Percentiles rank a stretch among this genome's conserved stretches.
Evolutionary conservation across 2,113 vertebrate species (phyloP).

Genomic region (Turdus rufiventris): DNA sequence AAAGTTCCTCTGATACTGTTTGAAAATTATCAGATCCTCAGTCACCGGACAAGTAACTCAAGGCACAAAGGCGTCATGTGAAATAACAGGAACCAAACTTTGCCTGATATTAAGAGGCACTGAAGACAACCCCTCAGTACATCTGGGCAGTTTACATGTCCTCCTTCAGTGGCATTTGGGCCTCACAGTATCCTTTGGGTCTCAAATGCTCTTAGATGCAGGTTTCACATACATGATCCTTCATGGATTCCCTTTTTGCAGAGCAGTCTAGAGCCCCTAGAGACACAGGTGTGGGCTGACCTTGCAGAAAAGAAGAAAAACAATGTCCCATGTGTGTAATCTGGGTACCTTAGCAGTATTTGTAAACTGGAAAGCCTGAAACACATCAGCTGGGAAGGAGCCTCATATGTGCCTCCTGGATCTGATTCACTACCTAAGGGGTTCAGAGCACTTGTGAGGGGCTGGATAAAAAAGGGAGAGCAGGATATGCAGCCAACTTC

Average conservation of each 20-base stretch:
- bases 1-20: background rate
- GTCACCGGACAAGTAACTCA: background rate
- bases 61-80: background rate
- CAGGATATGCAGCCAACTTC: background rate
- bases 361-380: background rate
- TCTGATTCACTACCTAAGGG: background rate
- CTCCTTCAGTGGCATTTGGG: background rate
- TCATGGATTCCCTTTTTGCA: background rate
- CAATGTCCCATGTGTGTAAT: background rate
- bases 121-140: background rate
- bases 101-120: background rate
- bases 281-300: background rate
- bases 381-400: background rate
- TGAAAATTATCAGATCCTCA: background rate
- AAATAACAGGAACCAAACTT: background rate
- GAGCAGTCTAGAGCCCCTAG: background rate
- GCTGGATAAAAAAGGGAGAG: background rate
- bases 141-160: background rate
- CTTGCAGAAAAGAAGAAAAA: background rate
- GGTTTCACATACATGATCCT: background rate
- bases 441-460: background rate
- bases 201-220: background rate
- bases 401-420: background rate
- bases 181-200: background rate
- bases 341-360: background rate